These are phyloP conservation scores for Cryptoblepharus egeriae DNA, from an alignment of 2,797 vertebrate genomes.

Conservation along the genomic window DNA sequence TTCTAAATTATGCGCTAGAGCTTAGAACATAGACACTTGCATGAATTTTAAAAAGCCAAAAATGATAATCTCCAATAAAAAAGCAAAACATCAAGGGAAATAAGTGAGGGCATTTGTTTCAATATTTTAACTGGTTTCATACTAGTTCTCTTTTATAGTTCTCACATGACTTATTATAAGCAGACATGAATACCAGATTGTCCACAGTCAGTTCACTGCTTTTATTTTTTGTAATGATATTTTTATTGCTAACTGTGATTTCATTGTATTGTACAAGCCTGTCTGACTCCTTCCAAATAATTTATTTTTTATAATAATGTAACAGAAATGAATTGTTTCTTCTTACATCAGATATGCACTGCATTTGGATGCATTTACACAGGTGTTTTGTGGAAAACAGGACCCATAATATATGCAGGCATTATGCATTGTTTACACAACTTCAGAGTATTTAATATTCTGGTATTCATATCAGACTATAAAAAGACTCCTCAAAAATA, in stretches of 20 bases:
- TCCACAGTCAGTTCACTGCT: no score
- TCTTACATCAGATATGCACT: not conserved
- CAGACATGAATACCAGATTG: not conserved
- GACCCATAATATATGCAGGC: not conserved
- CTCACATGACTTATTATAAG: not conserved
- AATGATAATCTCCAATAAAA: not conserved
- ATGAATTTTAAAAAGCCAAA: not conserved
- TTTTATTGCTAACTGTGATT: no score
- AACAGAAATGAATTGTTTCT: not conserved
- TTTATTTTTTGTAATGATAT: no score
- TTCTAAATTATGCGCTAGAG: not conserved
- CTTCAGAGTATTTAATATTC: not conserved
- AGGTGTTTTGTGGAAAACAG: not conserved
- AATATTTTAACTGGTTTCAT: not conserved
- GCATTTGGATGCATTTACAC: not conserved
- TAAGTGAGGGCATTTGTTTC: not conserved
- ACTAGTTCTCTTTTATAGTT: not conserved
- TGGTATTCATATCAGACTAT: not conserved
- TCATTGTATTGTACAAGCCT: no score
- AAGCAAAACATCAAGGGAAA: slow-evolving; percentile 11
- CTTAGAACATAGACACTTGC: not conserved
- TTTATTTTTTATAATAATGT: no score
- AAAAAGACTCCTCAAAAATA: no score
- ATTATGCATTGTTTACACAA: not conserved
- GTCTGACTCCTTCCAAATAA: no score